These are phyloP conservation scores for Pseudopodoces humilis DNA, from an alignment of 2,113 vertebrate species.

Conservation along the genomic window DNA sequence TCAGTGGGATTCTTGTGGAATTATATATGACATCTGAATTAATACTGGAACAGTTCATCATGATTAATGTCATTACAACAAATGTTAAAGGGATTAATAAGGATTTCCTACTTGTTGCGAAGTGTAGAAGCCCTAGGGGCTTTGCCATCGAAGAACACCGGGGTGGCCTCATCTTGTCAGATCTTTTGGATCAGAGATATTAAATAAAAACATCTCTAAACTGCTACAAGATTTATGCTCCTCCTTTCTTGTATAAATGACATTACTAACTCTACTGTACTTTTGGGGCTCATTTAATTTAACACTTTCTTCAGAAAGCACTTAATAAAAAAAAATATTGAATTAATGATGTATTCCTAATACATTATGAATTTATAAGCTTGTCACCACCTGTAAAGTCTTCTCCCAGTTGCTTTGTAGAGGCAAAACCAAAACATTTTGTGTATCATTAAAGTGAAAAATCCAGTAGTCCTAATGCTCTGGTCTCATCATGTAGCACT, in stretches of 20 bases:
- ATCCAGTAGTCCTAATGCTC: not conserved
- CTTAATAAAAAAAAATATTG: conserved; percentile 71
- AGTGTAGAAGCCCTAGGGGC: not conserved
- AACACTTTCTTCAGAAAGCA: conserved; percentile 51
- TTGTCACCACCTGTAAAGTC: conserved; percentile 54
- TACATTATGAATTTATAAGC: conserved; percentile 57
- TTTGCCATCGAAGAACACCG: conserved; percentile 8
- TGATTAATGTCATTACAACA: conserved; percentile 67
- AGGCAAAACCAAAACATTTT: conserved; percentile 53
- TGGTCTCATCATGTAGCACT: conserved; percentile 6
- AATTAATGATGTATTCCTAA: conserved; percentile 72
- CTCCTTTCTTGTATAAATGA: conserved; percentile 55
- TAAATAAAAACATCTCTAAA: conserved; percentile 73
- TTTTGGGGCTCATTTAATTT: conserved; percentile 66
- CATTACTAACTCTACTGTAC: conserved; percentile 55
- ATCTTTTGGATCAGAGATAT: conserved; percentile 67
- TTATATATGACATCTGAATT: conserved; percentile 52
- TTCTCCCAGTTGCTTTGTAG: conserved; percentile 61
- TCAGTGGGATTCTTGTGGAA: conserved; percentile 42
- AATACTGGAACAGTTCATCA: conserved; percentile 59
- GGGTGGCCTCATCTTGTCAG: conserved; percentile 59
- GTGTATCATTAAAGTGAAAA: conserved; percentile 39
- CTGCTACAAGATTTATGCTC: conserved; percentile 62
- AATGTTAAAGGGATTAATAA: conserved; percentile 69
- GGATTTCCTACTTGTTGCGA: conserved; percentile 65